Percentiles rank a stretch among this genome's conserved stretches.
These are phyloP conservation scores for Disparrhopalites patrizii DNA, from an alignment of 2,888 invertebrate genomes.

Conservation along the genomic window DNA sequence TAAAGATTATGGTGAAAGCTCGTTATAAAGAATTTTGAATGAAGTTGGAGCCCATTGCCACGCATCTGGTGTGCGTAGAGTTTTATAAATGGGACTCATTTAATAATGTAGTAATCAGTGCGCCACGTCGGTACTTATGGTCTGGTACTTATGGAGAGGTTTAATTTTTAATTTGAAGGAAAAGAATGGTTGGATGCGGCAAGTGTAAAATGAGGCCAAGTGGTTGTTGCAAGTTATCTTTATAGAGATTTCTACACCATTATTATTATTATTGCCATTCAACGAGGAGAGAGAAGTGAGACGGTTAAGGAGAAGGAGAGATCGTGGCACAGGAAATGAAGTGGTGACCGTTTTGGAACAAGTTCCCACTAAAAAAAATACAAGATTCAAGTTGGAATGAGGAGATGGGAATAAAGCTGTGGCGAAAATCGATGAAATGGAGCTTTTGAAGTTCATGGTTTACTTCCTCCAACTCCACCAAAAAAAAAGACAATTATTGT, in stretches of 20 bases:
- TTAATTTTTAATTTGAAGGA: constrained; percentile 3
- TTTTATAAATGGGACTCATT: background rate
- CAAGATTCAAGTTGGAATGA: too few species aligned
- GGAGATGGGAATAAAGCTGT: background rate
- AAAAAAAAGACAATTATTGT: constrained; percentile 11
- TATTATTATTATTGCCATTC: too few species aligned
- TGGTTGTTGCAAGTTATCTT: background rate
- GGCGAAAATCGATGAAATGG: constrained; percentile 6
- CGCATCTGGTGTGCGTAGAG: background rate
- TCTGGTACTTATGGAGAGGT: too few species aligned
- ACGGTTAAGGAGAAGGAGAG: background rate
- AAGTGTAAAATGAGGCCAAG: background rate
- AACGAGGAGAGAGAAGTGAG: background rate
- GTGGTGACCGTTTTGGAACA: background rate
- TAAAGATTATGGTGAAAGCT: background rate
- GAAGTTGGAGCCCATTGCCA: too few species aligned
- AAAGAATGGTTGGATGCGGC: too few species aligned
- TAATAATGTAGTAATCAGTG: background rate
- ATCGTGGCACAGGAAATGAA: background rate
- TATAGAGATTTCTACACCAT: too few species aligned
- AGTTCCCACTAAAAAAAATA: background rate
- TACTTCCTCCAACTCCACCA: background rate
- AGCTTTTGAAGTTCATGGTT: constrained; percentile 4
- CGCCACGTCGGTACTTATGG: too few species aligned
- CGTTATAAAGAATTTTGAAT: too few species aligned